Evolutionary conservation across 2,797 vertebrate genomes (phyloP).

Genomic region (Semaprochilodus insignis): DNA sequence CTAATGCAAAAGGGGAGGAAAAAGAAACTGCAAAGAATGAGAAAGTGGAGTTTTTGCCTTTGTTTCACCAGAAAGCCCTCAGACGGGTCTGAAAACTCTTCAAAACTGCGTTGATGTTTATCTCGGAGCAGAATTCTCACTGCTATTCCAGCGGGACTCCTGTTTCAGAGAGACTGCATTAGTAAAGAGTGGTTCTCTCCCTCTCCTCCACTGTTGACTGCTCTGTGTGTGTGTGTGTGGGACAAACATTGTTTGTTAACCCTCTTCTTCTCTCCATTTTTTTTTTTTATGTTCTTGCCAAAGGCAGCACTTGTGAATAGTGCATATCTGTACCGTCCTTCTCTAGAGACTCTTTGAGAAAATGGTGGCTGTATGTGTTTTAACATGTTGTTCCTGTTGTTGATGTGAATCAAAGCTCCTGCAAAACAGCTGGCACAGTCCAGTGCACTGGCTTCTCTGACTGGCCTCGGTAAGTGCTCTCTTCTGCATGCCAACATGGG

Average conservation of each 20-base stretch:
- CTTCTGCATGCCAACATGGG: constrained; percentile 76
- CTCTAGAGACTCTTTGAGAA: constrained; percentile 95
- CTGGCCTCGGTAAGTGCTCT: constrained; percentile 98
- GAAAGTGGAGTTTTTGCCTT: constrained; percentile 18
- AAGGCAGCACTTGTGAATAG: constrained; percentile 93
- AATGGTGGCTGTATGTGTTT: constrained; percentile 99
- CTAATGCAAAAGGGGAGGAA: constrained; percentile 70
- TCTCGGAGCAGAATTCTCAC: constrained; percentile 49
- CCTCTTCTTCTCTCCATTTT: constrained; percentile 81
- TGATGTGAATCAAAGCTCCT: constrained; percentile 99
- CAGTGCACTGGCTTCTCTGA: constrained; percentile 99
- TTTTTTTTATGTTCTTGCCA: constrained; percentile 85
- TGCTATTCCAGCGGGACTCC: constrained; percentile 53
- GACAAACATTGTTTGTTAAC: constrained; percentile 84
- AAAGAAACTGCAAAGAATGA: constrained; percentile 58
- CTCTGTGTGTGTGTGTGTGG: constrained; percentile 69
- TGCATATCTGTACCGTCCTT: constrained; percentile 90
- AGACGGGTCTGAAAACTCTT: constrained; percentile 44
- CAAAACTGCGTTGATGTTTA: constrained; percentile 54
- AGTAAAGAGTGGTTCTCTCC: constrained; percentile 76
- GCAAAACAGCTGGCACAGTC: constrained; percentile 99
- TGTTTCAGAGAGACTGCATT: constrained; percentile 71
- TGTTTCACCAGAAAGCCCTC: constrained; percentile 18
- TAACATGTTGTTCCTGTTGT: constrained; percentile 99
- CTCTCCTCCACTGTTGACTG: constrained; percentile 74